A percentile compares a stretch with the other conserved stretches of the same genome.
These are phyloP conservation scores for Noctua janthina DNA, from an alignment of 2,888 invertebrate genomes.

Conservation along the genomic window DNA sequence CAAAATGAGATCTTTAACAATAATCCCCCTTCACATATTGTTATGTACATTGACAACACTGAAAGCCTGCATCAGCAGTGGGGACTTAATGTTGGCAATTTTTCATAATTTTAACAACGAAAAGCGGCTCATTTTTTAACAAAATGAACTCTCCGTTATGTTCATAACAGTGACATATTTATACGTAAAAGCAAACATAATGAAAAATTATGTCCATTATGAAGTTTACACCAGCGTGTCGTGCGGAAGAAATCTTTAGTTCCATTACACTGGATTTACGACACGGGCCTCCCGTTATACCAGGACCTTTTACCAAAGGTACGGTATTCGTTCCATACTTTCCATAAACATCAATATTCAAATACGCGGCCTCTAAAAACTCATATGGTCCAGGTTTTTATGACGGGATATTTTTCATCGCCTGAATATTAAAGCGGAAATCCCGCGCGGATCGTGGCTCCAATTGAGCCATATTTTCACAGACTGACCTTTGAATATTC, in stretches of 20 bases:
- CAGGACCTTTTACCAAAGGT: conserved; percentile 66
- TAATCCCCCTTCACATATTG: not conserved
- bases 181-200: conserved; percentile 45
- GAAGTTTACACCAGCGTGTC: conserved; percentile 49
- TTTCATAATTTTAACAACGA: conserved; percentile 44
- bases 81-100: conserved; percentile 44
- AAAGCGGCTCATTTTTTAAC: conserved; percentile 39
- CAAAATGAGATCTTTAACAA: conserved; percentile 3
- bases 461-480: conserved; percentile 87
- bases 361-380: conserved; percentile 84
- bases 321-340: conserved; percentile 68
- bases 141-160: conserved; percentile 49
- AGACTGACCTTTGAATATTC: conserved; percentile 86
- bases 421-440: conserved; percentile 87
- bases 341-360: conserved; percentile 88
- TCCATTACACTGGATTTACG: conserved; percentile 72
- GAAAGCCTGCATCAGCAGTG: conserved; percentile 18
- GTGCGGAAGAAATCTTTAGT: conserved; percentile 66
- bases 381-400: conserved; percentile 87
- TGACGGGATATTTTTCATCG: conserved; percentile 87
- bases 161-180: conserved; percentile 52
- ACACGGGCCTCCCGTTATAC: conserved; percentile 62
- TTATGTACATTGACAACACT: conserved; percentile 12
- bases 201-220: conserved; percentile 55
- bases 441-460: conserved; percentile 80